Evolutionary conservation across 2,888 invertebrate species (phyloP).

Genomic region (Pemphredon lugubris): DNA sequence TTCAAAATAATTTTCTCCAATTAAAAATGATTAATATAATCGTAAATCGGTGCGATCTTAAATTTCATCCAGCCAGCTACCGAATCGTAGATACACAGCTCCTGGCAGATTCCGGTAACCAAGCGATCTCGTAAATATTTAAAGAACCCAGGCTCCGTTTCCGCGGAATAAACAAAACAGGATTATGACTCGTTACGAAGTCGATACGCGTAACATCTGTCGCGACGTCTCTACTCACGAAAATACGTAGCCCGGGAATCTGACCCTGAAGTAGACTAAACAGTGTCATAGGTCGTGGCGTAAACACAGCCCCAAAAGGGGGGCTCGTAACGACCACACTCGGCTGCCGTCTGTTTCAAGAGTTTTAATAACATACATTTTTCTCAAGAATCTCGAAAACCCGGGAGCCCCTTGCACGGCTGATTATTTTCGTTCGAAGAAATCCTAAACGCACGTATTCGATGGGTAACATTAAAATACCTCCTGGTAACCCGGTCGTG

Average conservation of each 20-base stretch:
- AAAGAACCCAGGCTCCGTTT: neutral
- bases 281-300: slow-evolving; percentile 60
- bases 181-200: slow-evolving; percentile 30
- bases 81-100: too few relatives aligned
- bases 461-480: neutral
- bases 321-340: slow-evolving; percentile 47
- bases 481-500: too few relatives aligned
- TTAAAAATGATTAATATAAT: too few relatives aligned
- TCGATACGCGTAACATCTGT: slow-evolving; percentile 37
- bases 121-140: neutral
- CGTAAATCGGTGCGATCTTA: too few relatives aligned
- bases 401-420: slow-evolving; percentile 5
- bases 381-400: slow-evolving; percentile 20
- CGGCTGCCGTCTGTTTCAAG: slow-evolving; percentile 55
- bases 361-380: slow-evolving; percentile 51
- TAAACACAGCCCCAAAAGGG: slow-evolving; percentile 53
- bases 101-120: too few relatives aligned
- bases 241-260: too few relatives aligned
- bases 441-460: neutral
- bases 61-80: too few relatives aligned
- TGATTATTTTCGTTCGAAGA: slow-evolving; percentile 35
- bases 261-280: slow-evolving; percentile 60
- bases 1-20: neutral
- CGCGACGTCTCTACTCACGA: slow-evolving; percentile 20
- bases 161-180: slow-evolving; percentile 23